Base-by-base conservation (phyloP, 2,113 vertebrate genomes). In the Melospiza georgiana region DNA sequence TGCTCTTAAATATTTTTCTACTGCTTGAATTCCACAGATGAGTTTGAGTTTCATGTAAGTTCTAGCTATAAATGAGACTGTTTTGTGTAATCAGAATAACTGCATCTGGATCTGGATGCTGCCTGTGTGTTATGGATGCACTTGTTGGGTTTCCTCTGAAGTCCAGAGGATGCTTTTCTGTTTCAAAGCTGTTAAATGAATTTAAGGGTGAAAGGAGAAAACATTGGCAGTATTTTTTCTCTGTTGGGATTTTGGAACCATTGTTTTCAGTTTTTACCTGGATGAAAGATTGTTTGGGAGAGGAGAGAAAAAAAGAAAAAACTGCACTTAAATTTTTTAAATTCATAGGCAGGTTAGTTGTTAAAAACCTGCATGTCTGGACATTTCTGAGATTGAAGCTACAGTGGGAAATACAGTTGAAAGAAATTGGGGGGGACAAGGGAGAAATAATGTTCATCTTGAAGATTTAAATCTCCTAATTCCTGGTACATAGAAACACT, bases 251-350 rank as follows among this genome's bases (percentile, higher is more conserved):
- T 76, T 95, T 69, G 59, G 33, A 73, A 28, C 11, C 27, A 33
- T 39, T 87, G 44, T 52, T 87, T 58, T n/a, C 27, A 28, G 28
- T 73, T 93, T 93, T 89, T 74, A 90, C 5, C 11, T 11, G 14
- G 13, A 18, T 66, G 31, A 80, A 30, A 63, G 35, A 44, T 66
- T 31, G 9, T 22, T 86, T 5, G 3, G 10, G 8, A 22, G 4
- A 20, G 2, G 5, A 6, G 15, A 16, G 5, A 12, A 67, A 41
- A 39, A 65, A 15, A 4, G 4, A 55, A 59, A 37, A 65, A 79
- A n/a, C 14, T 30, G 5, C 12, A 9, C 3, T 61, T 12, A 4
- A 6, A 0, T 9, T 51, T 44, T 49, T 57, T 5, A 17, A 66
- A 74, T 66, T 88, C 31, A 54, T 6, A 43, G 15, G 15, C 37